Conservation (phyloP, 2,888 invertebrate genomes). For the Craniophora ligustri region DNA sequence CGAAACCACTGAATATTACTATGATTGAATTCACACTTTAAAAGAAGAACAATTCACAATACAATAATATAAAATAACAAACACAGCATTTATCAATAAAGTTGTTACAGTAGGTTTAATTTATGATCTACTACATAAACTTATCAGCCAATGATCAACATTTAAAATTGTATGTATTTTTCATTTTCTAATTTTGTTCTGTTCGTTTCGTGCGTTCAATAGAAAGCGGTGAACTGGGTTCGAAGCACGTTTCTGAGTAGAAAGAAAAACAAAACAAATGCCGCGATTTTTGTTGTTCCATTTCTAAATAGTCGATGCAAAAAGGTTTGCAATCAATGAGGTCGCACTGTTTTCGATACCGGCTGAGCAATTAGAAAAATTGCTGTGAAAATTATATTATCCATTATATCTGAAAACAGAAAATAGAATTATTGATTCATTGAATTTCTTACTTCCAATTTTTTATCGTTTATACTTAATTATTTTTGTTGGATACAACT, state of each 20-base stretch:
- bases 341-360: slow-evolving; percentile 3
- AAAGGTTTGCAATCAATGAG: slow-evolving; percentile 27
- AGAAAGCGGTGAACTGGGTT: slow-evolving; percentile 15
- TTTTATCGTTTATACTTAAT: too few species aligned
- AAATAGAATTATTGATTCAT: too few species aligned
- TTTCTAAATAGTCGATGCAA: slow-evolving; percentile 34
- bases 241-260: slow-evolving; percentile 38
- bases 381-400: not conserved
- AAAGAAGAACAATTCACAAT: too few species aligned
- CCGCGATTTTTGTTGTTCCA: slow-evolving; percentile 27
- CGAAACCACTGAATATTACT: too few species aligned
- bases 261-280: slow-evolving; percentile 32
- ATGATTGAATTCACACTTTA: too few species aligned
- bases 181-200: slow-evolving; percentile 32
- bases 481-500: too few species aligned
- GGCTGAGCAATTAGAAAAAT: not conserved
- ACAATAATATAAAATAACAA: too few species aligned
- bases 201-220: slow-evolving; percentile 15
- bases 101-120: too few species aligned
- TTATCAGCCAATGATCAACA: not conserved
- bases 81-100: too few species aligned
- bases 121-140: too few species aligned
- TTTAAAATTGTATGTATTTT: not conserved
- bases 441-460: too few species aligned
- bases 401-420: too few species aligned